Evolutionary conservation across 2,888 invertebrate species (phyloP).

Genomic region (Allophyes oxyacanthae): DNA sequence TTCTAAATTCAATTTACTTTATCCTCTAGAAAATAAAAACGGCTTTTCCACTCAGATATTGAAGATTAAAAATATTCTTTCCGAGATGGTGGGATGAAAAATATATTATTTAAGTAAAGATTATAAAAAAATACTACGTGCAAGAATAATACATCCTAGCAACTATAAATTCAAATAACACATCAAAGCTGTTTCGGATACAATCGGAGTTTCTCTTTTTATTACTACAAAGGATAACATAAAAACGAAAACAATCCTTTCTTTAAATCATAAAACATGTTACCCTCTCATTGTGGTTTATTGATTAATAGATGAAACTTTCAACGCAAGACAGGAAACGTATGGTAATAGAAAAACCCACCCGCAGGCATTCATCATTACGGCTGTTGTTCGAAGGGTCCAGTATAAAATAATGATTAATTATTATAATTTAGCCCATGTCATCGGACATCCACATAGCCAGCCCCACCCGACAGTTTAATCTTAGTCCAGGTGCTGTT

Average conservation of each 20-base stretch:
- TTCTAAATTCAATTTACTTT: too few species aligned
- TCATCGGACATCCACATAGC: constrained; percentile 71
- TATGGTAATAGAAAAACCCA: constrained; percentile 76
- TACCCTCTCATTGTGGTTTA: constrained; percentile 68
- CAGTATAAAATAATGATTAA: constrained; percentile 85
- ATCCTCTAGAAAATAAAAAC: too few species aligned
- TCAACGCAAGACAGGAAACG: constrained; percentile 75
- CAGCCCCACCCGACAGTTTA: constrained; percentile 75
- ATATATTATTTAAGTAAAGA: too few species aligned
- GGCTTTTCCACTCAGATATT: too few species aligned
- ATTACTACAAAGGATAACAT: constrained; percentile 25
- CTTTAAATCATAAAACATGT: constrained; percentile 59
- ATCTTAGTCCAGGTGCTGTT: constrained; percentile 83
- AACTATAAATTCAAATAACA: constrained; percentile 6
- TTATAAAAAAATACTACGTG: too few species aligned
- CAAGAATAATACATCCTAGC: too few species aligned
- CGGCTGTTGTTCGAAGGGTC: constrained; percentile 74
- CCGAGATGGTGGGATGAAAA: too few species aligned
- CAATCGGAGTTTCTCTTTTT: constrained; percentile 35
- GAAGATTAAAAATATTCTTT: too few species aligned
- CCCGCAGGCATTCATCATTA: constrained; percentile 81
- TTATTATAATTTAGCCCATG: constrained; percentile 84
- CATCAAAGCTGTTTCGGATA: constrained; percentile 7
- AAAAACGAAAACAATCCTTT: constrained; percentile 42
- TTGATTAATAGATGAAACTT: constrained; percentile 77